phyloP scores from a whole-genome alignment of 2,888 invertebrate genomes.

The Ennomos erosarius region DNA sequence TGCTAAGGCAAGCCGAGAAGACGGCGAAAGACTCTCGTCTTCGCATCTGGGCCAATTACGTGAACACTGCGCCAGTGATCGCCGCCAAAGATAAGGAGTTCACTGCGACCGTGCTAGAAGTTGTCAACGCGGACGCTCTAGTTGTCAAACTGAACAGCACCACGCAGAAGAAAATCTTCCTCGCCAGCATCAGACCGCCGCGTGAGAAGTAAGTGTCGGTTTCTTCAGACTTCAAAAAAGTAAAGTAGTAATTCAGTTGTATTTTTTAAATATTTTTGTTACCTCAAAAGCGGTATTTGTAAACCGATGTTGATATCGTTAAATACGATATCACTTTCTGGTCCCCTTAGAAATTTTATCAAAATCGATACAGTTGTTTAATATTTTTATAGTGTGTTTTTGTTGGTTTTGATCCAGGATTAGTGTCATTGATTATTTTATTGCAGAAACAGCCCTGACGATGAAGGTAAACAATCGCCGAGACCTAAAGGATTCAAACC shows the following conservation, averaged over 20 bases:
- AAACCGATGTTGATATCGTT: too few species aligned
- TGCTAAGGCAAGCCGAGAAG: conserved; percentile 92
- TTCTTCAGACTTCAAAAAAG: background rate
- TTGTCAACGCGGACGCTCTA: conserved; percentile 97
- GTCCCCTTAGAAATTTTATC: too few species aligned
- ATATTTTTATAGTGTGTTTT: too few species aligned
- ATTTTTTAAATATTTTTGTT: too few species aligned
- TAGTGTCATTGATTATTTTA: background rate
- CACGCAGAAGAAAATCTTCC: conserved; percentile 94
- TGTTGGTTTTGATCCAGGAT: background rate
- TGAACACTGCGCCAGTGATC: conserved; percentile 89
- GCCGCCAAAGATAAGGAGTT: conserved; percentile 93
- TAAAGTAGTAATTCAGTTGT: too few species aligned
- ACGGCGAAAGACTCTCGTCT: conserved; percentile 94
- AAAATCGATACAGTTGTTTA: too few species aligned
- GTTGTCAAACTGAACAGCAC: conserved; percentile 93
- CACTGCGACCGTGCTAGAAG: conserved; percentile 93
- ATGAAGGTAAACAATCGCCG: conserved; percentile 88
- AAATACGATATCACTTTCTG: too few species aligned
- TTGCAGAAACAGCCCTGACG: conserved; percentile 81
- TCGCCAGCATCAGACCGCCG: conserved; percentile 98
- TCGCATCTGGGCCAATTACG: conserved; percentile 97
- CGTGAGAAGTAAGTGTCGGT: conserved; percentile 86
- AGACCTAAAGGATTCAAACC: conserved; percentile 92
- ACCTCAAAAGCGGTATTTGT: too few species aligned